These are phyloP conservation scores for Drosophila acutilabella DNA, from an alignment of 2,888 invertebrate genomes.

Conservation along the genomic window DNA sequence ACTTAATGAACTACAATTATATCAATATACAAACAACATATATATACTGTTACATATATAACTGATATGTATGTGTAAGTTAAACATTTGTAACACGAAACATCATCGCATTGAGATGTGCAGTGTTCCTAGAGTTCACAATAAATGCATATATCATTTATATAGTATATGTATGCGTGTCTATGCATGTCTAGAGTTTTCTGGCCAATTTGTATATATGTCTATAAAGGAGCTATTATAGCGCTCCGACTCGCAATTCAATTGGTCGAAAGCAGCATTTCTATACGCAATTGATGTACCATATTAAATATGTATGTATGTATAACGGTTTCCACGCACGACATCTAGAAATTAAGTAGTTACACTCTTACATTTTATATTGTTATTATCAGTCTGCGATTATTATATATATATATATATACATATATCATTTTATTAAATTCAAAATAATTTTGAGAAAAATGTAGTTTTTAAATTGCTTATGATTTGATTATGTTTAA, in stretches of 20 bases:
- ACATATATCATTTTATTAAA: conserved; percentile 16
- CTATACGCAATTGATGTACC: conserved; percentile 48
- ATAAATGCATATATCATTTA: conserved; percentile 23
- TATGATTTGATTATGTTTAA: conserved; percentile 31
- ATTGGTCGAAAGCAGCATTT: conserved; percentile 40
- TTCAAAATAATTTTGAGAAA: background rate
- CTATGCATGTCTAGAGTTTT: conserved; percentile 20
- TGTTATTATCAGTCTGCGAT: conserved; percentile 50
- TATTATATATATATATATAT: conserved; percentile 19
- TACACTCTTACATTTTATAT: conserved; percentile 26
- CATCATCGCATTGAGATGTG: conserved; percentile 47
- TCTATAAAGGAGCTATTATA: conserved; percentile 43
- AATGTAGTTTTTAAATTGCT: conserved; percentile 13
- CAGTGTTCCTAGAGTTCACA: conserved; percentile 51
- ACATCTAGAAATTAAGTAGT: conserved; percentile 48
- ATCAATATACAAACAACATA: conserved; percentile 23
- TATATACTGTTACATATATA: background rate
- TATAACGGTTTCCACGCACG: conserved; percentile 52
- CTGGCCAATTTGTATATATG: conserved; percentile 4
- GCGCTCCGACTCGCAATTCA: conserved; percentile 40
- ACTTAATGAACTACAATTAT: conserved; percentile 22
- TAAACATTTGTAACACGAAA: conserved; percentile 20
- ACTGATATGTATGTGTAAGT: conserved; percentile 16
- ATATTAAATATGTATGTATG: conserved; percentile 29
- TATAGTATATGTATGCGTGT: conserved; percentile 23